A percentile compares a stretch with the other conserved stretches of the same genome.
Conservation (phyloP, 2,113 vertebrate genomes). For the Gorsachius goisagi region DNA sequence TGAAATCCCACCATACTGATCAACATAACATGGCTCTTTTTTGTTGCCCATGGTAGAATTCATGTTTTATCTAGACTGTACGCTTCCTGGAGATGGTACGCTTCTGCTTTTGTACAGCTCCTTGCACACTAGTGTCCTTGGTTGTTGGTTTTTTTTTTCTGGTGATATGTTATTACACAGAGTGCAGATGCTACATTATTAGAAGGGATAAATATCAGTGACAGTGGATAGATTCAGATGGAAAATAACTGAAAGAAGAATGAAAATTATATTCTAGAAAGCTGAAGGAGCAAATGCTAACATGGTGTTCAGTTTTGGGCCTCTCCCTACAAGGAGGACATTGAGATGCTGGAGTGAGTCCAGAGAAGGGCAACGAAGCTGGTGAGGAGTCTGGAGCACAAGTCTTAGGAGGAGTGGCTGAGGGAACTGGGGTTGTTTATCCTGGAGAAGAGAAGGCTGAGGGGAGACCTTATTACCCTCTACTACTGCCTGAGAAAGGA, state of each 20-base stretch:
- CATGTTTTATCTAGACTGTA: not conserved
- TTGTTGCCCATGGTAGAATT: not conserved
- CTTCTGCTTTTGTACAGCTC: not conserved
- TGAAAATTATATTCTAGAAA: not conserved
- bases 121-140: not conserved
- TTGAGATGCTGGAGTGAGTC: no score
- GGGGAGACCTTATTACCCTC: no score
- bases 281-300: not conserved
- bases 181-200: not conserved
- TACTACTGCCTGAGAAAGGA: no score
- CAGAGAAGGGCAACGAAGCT: no score
- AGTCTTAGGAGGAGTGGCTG: no score
- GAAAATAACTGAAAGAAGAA: not conserved
- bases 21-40: not conserved
- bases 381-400: no score
- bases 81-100: not conserved
- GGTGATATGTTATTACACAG: not conserved
- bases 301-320: not conserved
- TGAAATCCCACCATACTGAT: not conserved
- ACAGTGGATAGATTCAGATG: not conserved
- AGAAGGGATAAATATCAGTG: not conserved
- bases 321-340: no score
- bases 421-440: no score
- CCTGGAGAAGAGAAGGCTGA: no score
- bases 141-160: not conserved